Conservation (phyloP, 2,888 invertebrate genomes). For the Standfussiana lucernea region DNA sequence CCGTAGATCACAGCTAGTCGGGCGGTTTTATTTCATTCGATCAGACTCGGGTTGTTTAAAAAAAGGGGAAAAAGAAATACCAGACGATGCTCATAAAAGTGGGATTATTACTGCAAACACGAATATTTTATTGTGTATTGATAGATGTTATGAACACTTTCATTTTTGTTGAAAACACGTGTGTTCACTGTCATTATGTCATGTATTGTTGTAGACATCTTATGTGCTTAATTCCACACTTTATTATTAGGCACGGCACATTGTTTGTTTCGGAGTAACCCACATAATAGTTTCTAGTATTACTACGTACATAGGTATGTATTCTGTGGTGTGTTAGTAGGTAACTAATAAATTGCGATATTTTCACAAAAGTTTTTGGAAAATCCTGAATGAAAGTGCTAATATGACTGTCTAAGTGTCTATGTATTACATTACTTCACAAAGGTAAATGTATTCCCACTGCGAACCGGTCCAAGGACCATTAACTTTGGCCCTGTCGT, state of each 20-base stretch:
- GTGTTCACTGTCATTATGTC: background rate
- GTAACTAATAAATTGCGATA: background rate
- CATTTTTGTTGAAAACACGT: constrained; percentile 28
- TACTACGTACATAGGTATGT: no score
- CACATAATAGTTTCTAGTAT: background rate
- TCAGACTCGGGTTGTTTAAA: constrained; percentile 43
- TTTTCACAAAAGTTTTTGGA: background rate
- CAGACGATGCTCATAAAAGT: constrained; percentile 57
- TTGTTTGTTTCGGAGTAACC: background rate
- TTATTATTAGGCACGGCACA: background rate
- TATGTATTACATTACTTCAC: background rate
- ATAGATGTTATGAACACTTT: constrained; percentile 17
- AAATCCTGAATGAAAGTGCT: background rate
- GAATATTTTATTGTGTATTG: constrained; percentile 38
- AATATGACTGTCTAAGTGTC: background rate
- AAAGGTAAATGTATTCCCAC: background rate
- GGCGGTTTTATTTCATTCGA: constrained; percentile 42
- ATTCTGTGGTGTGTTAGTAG: no score
- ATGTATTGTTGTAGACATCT: background rate
- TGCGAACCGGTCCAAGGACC: constrained; percentile 33
- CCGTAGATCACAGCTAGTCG: background rate
- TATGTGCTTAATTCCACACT: background rate
- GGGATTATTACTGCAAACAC: constrained; percentile 53
- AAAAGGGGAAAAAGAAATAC: constrained; percentile 35
- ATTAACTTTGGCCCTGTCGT: constrained; percentile 33